Evolutionary conservation across 1,140 invertebrate genomes (phyloP).

Genomic region (Rhopalosiphum padi): DNA sequence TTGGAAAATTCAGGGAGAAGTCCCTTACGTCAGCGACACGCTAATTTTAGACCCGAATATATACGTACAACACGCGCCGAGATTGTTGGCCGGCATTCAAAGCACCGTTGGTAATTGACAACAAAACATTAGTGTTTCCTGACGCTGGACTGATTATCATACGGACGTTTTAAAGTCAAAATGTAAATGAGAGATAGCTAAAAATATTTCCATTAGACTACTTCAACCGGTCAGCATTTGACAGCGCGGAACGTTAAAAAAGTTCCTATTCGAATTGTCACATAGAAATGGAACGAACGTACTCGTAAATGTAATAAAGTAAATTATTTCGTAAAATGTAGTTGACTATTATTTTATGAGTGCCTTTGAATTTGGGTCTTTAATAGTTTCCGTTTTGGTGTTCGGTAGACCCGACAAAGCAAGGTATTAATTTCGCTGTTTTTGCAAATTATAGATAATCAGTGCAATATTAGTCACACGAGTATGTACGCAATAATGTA

Average conservation of each 20-base stretch:
- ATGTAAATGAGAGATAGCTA: slow-evolving; percentile 10
- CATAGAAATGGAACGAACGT: background rate
- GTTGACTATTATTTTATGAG: background rate
- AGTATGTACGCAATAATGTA: background rate
- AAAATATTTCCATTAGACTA: background rate
- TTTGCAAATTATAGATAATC: no score
- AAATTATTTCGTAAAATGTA: background rate
- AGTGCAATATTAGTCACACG: background rate
- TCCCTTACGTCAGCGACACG: background rate
- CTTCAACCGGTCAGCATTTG: background rate
- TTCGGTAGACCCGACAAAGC: background rate
- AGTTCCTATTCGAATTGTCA: background rate
- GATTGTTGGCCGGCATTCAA: background rate
- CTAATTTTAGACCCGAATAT: slow-evolving; percentile 14
- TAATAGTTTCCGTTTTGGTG: background rate
- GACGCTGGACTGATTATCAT: slow-evolving; percentile 8
- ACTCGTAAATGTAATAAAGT: background rate
- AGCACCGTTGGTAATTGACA: slow-evolving; percentile 16
- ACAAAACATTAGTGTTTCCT: slow-evolving; percentile 26
- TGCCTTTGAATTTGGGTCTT: background rate
- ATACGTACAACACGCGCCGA: background rate
- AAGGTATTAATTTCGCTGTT: background rate
- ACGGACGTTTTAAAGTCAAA: background rate
- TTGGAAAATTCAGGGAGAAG: background rate
- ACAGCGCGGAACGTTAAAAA: background rate